Percentiles rank a stretch among this genome's conserved stretches.
Evolutionary conservation across 2,797 vertebrate genomes (phyloP).

Genomic region (Danionella dracula): DNA sequence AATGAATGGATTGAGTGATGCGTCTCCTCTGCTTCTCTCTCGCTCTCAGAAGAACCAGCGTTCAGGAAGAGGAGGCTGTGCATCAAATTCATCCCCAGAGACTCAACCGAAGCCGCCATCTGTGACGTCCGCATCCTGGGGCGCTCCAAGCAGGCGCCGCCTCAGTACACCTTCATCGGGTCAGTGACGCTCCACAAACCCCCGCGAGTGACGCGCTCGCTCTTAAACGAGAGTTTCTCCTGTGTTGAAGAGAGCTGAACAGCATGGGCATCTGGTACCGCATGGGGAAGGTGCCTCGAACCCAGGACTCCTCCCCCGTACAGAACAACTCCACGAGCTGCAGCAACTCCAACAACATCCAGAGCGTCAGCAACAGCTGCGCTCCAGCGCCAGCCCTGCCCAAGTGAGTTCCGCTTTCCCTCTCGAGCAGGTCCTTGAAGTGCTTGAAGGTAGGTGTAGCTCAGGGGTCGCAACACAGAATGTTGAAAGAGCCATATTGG

Average conservation of each 20-base stretch:
- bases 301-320: slow-evolving; percentile 71
- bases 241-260: slow-evolving; percentile 82
- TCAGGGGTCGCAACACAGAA: no score
- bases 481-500: no score
- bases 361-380: slow-evolving; percentile 60
- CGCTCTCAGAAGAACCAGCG: slow-evolving; percentile 82
- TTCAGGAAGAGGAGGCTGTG: slow-evolving; percentile 95
- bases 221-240: neutral
- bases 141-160: slow-evolving; percentile 91
- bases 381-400: slow-evolving; percentile 72
- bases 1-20: slow-evolving; percentile 7
- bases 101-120: slow-evolving; percentile 97
- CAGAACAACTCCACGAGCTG: slow-evolving; percentile 51
- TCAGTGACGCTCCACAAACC: slow-evolving; percentile 55
- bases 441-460: no score
- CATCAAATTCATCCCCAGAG: slow-evolving; percentile 95
- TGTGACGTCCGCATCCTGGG: slow-evolving; percentile 94
- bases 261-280: slow-evolving; percentile 99
- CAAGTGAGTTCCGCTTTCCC: slow-evolving; percentile 63
- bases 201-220: no score
- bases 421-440: no score
- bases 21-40: neutral
- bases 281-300: slow-evolving; percentile 90
- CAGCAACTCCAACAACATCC: slow-evolving; percentile 75
- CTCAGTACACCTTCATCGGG: slow-evolving; percentile 97